Evolutionary conservation across 2,888 invertebrate species (phyloP), one percentile per base, ranked within the genome.

Genomic region (Coelopa pilipes): DNA sequence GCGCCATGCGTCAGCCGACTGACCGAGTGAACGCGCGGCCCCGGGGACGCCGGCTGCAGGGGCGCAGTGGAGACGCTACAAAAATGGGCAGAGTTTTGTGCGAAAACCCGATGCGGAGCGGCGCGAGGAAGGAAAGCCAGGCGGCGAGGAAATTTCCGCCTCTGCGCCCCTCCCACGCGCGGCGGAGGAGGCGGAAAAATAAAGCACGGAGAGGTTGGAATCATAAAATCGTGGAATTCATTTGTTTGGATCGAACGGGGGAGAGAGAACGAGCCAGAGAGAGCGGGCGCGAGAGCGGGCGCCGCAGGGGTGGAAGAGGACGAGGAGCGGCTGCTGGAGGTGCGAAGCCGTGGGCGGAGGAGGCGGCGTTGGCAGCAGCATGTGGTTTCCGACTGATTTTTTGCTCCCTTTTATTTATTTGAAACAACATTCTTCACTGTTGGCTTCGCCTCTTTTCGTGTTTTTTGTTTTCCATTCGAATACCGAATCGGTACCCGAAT

Each of bases 401-500:
- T 34, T 34, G 2, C 17, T 4, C 15, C 57, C 57, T 57, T 57
- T 57, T 57, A 69, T 69, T 67, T 67, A 19, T 67, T 67, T 67
- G 49, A 53, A 53, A 17, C 19, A 67, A 53, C 13, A 13, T 59
- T 59, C 57, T 59, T 19, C 21, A 59, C 21, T 45, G 45, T 45
- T 62, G 45, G 13, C 15, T 24, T 60, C 24, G 59, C 7, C 17
- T 21, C 24, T n/a, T 34, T 34, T 34, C 4, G 34, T 34, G 2
- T 34, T 34, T 34, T 34, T 34, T 34, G 2, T 34, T 34, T 34
- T 34, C 4, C 7, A 34, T 34, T 7, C 34, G 34, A 34, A 34
- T 34, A 7, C 34, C 34, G 34, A 34, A 34, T 34, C 34, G 34
- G 7, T 34, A 34, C 34, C 34, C 34, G 34, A 34, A 34, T 34